phyloP scores from a whole-genome alignment of 2,888 invertebrate species.

The Tenthredo amoena region DNA sequence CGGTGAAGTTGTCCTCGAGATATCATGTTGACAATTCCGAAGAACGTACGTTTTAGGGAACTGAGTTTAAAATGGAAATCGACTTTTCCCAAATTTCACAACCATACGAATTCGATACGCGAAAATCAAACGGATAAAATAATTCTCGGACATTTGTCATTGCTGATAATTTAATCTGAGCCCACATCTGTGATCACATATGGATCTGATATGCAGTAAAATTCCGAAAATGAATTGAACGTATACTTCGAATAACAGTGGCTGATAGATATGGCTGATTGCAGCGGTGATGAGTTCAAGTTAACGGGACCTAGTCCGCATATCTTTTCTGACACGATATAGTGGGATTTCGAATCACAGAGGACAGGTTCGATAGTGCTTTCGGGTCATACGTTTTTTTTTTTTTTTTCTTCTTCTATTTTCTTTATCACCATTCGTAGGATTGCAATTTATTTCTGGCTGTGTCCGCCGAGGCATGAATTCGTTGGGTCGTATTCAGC shows the following conservation, averaged over 20 bases:
- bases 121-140: too few relatives aligned
- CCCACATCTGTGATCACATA: not conserved
- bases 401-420: not conserved
- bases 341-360: not conserved
- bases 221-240: not conserved
- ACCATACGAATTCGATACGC: too few relatives aligned
- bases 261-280: not conserved
- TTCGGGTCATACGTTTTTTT: not conserved
- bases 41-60: too few relatives aligned
- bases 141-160: too few relatives aligned
- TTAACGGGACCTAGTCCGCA: not conserved
- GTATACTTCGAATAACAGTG: not conserved
- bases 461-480: slow-evolving; percentile 45
- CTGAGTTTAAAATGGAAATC: too few relatives aligned
- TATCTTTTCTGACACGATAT: not conserved
- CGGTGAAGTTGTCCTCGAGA: too few relatives aligned
- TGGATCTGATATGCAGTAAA: not conserved
- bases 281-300: not conserved
- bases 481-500: slow-evolving; percentile 32
- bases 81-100: too few relatives aligned
- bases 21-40: too few relatives aligned
- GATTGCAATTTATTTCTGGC: slow-evolving; percentile 36
- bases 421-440: slow-evolving; percentile 8
- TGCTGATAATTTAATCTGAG: not conserved
- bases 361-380: slow-evolving; percentile 8